Base-by-base conservation (phyloP, 2,113 vertebrate genomes). In the Pheucticus melanocephalus region DNA sequence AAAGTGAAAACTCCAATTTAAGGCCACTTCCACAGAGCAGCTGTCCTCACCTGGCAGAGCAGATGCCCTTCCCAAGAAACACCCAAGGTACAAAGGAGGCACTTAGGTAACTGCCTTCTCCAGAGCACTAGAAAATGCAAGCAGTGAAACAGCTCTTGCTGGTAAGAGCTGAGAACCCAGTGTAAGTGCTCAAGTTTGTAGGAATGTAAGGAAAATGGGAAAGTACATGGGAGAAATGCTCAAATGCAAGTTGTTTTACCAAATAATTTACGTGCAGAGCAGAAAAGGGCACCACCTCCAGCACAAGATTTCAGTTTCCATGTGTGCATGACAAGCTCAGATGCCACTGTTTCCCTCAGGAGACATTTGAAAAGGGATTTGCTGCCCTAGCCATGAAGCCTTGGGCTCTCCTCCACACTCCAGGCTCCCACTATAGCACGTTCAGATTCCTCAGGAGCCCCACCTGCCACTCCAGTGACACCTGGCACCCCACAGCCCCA, bases 111-210 rank as follows among this genome's bases (percentile, higher is more conserved):
- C 18, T 30, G 24, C 45, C 47, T 75, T 48, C 86, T 51, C 50
- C 3, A 16, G n/a, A 3, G 1, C 0, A 3, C 18, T 7, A 12
- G 48, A 15, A 45, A 71, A 54, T 1, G 23, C 21, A 27, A 33
- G 17, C 73, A 60, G 22, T 12, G 54, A 56, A 77, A 42, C 24
- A 47, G 73, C 22, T 14, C 39, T 10, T 47, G 42, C 63, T 45
- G 16, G 0, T 23, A n/a, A n/a, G 51, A 82, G 56, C n/a, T 57
- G 40, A 69, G 31, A 45, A 75, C 4, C 8, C 57, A 25, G 10
- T 1, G 3, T 4, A 48, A 71, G n/a, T 8, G 23, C n/a, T 45
- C 1, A 39, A 17, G 33, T 61, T 42, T 27, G 44, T 10, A 42
- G 66, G 30, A 82, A 63, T 37, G 3, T 30, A 21, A 47, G 30